These are phyloP conservation scores for Marisa cornuarietis DNA, from an alignment of 1,140 invertebrate species.

Conservation along the genomic window DNA sequence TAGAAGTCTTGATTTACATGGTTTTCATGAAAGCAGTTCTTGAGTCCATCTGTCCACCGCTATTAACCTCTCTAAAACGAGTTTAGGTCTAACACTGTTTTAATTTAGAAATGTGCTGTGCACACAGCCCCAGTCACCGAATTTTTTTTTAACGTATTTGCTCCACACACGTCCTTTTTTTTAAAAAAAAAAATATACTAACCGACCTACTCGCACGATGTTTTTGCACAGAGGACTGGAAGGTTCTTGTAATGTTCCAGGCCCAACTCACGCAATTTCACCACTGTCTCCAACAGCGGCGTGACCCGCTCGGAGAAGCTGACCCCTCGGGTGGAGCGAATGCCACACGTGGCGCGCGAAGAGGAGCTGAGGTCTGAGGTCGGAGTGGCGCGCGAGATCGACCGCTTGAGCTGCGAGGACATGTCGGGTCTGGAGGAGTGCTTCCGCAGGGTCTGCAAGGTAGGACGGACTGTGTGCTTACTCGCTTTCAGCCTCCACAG, in stretches of 20 bases:
- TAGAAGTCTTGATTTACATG: too few species aligned
- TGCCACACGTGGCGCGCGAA: conserved; percentile 13
- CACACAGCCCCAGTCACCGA: too few species aligned
- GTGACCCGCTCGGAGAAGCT: conserved; percentile 55
- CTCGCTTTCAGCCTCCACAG: too few species aligned
- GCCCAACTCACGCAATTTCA: conserved; percentile 50
- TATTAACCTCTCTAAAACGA: too few species aligned
- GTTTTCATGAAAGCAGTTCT: too few species aligned
- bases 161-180: too few species aligned
- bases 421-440: conserved; percentile 50
- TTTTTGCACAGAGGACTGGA: too few species aligned
- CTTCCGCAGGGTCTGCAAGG: conserved; percentile 56
- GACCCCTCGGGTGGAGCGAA: conserved; percentile 27
- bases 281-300: conserved; percentile 52
- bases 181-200: too few species aligned
- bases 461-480: conserved; percentile 10
- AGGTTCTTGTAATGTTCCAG: conserved; percentile 17
- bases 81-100: background rate
- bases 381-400: conserved; percentile 27
- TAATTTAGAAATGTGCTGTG: too few species aligned
- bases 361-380: conserved; percentile 23
- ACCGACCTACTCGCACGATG: too few species aligned
- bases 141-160: too few species aligned
- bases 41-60: too few species aligned
- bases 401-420: conserved; percentile 28